These are phyloP conservation scores for Bombus vancouverensis DNA, from an alignment of 1,140 invertebrate species.

Conservation along the genomic window DNA sequence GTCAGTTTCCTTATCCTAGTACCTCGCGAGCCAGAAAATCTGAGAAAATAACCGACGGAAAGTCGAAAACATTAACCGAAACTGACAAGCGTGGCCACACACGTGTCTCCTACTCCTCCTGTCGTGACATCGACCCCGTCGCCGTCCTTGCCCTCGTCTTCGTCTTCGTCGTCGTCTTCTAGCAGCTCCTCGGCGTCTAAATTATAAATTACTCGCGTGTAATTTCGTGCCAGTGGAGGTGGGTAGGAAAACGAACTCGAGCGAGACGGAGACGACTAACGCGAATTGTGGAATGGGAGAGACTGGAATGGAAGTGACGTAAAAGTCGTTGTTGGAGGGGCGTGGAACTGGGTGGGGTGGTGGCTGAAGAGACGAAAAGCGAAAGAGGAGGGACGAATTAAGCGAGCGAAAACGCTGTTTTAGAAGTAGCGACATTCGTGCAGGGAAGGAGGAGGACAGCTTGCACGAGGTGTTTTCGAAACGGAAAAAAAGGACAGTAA, in stretches of 20 bases:
- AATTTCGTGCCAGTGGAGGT: constrained; percentile 47
- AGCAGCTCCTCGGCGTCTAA: constrained; percentile 42
- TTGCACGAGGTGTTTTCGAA: background rate
- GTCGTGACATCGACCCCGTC: background rate
- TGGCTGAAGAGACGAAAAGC: constrained; percentile 4
- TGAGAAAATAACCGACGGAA: constrained; percentile 1
- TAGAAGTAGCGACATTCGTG: constrained; percentile 40
- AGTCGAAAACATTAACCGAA: constrained; percentile 6
- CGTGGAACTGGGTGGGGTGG: background rate
- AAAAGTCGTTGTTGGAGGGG: constrained; percentile 45
- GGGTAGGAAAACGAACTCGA: constrained; percentile 39
- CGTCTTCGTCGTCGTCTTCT: background rate
- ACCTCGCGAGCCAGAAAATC: background rate
- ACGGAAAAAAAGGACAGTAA: background rate
- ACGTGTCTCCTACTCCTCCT: background rate
- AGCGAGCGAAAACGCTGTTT: constrained; percentile 59
- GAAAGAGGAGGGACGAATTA: constrained; percentile 17
- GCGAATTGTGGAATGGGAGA: constrained; percentile 49
- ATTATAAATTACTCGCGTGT: constrained; percentile 68
- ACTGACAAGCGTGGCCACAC: constrained; percentile 19
- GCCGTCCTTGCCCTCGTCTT: background rate
- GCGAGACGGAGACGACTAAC: constrained; percentile 59
- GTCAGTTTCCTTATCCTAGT: too few relatives aligned
- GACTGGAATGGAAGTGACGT: constrained; percentile 58
- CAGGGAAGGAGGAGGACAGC: background rate